Evolutionary conservation across 2,888 invertebrate species (phyloP).

Genomic region (Pachydiplax longipennis): DNA sequence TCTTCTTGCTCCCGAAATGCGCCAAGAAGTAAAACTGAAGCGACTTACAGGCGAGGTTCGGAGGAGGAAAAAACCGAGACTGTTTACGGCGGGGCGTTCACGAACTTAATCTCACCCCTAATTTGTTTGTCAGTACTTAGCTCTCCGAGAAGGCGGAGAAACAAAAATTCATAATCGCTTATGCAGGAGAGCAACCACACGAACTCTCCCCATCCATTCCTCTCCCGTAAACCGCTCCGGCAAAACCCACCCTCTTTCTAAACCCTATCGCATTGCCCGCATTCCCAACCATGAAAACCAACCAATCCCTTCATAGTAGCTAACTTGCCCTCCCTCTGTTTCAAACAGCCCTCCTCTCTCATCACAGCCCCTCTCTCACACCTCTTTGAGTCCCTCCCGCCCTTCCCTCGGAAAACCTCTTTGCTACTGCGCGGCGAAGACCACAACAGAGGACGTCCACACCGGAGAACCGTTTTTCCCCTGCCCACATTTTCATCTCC

Average conservation of each 20-base stretch:
- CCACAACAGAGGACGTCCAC: background rate
- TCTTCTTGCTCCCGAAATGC: too few relatives aligned
- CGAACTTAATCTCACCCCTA: background rate
- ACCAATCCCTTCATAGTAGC: background rate
- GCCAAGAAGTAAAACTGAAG: too few relatives aligned
- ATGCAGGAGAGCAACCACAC: background rate
- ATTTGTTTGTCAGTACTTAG: background rate
- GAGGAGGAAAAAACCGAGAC: background rate
- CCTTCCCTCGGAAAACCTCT: background rate
- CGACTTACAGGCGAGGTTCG: too few relatives aligned
- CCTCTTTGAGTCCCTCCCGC: background rate
- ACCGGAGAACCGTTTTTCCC: background rate
- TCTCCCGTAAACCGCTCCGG: background rate
- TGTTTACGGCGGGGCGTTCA: background rate
- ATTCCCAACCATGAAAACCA: background rate
- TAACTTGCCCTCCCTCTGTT: background rate
- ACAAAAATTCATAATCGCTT: background rate
- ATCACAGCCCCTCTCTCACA: background rate
- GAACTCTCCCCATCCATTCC: background rate
- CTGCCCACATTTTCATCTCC: background rate
- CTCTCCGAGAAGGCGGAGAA: background rate
- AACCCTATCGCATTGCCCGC: conserved; percentile 2
- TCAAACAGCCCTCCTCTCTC: background rate
- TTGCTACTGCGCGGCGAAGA: background rate
- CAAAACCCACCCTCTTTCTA: background rate